Conservation (phyloP, 2,797 vertebrate species). For the Rhynchonycteris naso region DNA sequence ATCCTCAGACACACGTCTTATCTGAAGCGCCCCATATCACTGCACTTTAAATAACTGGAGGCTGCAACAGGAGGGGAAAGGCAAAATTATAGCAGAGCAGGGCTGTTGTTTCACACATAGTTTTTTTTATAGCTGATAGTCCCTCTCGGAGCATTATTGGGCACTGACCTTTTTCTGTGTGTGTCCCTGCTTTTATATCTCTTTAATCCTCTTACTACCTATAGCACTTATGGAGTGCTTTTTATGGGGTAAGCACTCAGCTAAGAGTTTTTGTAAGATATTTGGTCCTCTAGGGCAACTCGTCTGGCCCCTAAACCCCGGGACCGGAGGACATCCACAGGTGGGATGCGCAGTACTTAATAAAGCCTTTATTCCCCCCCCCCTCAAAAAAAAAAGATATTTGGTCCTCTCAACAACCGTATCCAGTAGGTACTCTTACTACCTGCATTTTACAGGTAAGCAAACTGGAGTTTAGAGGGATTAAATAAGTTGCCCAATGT, state of each 20-base stretch:
- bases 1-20: neutral
- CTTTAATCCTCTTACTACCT: neutral
- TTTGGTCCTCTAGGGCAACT: neutral
- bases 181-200: constrained; percentile 18
- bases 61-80: neutral
- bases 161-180: neutral
- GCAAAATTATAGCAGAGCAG: neutral
- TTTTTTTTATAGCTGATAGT: constrained; percentile 3
- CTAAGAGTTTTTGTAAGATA: constrained; percentile 11
- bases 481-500: constrained; percentile 25
- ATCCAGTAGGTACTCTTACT: neutral
- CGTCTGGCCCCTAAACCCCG: no score
- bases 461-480: constrained; percentile 8
- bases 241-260: constrained; percentile 35
- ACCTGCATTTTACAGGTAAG: neutral
- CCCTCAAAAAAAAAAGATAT: no score
- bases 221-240: neutral
- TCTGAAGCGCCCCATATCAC: neutral
- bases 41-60: constrained; percentile 67
- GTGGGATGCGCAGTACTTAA: no score
- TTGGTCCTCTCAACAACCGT: neutral
- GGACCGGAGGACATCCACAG: no score
- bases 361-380: no score
- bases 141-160: neutral
- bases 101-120: neutral